Conservation (phyloP, 2,113 vertebrate genomes). For the Nothocercus julius region DNA sequence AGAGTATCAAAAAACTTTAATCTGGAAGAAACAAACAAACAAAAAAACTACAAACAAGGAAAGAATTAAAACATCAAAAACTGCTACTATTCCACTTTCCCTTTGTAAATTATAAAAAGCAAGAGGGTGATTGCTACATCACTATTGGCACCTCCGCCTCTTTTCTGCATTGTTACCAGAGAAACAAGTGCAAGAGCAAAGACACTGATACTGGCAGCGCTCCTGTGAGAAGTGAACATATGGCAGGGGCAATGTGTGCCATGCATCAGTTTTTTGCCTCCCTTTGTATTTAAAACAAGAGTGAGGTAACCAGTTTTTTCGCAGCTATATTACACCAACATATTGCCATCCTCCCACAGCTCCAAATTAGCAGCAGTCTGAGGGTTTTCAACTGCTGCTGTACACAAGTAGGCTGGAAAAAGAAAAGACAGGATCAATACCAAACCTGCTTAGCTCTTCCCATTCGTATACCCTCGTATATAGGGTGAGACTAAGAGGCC, state of each 20-base stretch:
- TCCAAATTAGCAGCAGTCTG: background rate
- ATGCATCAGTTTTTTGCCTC: background rate
- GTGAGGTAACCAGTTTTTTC: background rate
- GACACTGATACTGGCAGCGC: background rate
- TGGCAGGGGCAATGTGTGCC: background rate
- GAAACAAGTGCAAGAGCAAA: background rate
- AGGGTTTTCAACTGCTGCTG: background rate
- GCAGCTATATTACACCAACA: background rate
- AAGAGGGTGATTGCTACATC: background rate
- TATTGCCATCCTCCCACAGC: background rate
- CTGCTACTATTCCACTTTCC: background rate
- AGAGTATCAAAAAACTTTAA: background rate
- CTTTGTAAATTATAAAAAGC: background rate
- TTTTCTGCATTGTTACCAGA: background rate
- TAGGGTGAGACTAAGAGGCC: background rate
- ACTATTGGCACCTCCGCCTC: background rate
- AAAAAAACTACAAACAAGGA: background rate
- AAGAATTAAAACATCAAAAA: background rate
- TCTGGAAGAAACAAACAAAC: background rate
- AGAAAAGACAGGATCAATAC: background rate
- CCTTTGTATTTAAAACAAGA: background rate
- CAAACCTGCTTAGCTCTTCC: background rate
- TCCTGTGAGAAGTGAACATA: conserved; percentile 4
- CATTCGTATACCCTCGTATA: background rate
- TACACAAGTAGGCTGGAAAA: background rate